Conservation (phyloP, 2,888 invertebrate species). For the Brenthis daphne region DNA sequence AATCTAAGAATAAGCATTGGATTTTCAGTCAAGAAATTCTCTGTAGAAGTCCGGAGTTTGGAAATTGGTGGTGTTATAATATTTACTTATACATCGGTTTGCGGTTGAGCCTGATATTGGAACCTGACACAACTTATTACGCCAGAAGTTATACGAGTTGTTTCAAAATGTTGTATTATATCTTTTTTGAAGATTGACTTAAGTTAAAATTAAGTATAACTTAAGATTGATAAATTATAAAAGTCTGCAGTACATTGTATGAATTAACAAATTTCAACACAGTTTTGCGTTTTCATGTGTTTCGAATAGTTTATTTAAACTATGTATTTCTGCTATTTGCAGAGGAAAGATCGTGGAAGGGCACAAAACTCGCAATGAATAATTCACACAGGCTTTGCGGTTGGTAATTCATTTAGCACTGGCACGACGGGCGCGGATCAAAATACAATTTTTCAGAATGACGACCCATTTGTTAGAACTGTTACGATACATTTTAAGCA, state of each 20-base stretch:
- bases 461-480: conserved; percentile 1
- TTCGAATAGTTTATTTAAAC: conserved; percentile 11
- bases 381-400: conserved; percentile 56
- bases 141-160: too few relatives aligned
- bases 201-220: too few relatives aligned
- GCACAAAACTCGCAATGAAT: conserved; percentile 60
- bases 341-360: conserved; percentile 35
- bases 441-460: conserved; percentile 20
- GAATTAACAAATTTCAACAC: not conserved
- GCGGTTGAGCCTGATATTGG: too few relatives aligned
- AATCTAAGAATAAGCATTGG: too few relatives aligned
- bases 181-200: too few relatives aligned
- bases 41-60: too few relatives aligned
- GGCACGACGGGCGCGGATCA: conserved; percentile 38
- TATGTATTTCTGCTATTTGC: conserved; percentile 15
- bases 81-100: too few relatives aligned
- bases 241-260: not conserved
- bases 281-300: not conserved
- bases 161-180: too few relatives aligned
- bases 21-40: too few relatives aligned
- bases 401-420: conserved; percentile 58
- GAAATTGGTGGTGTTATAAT: too few relatives aligned
- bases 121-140: too few relatives aligned
- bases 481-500: not conserved
- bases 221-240: not conserved